Percentiles rank a stretch among this genome's conserved stretches.
phyloP scores from a whole-genome alignment of 2,888 invertebrate genomes.

The Stenoptilia bipunctidactyla region DNA sequence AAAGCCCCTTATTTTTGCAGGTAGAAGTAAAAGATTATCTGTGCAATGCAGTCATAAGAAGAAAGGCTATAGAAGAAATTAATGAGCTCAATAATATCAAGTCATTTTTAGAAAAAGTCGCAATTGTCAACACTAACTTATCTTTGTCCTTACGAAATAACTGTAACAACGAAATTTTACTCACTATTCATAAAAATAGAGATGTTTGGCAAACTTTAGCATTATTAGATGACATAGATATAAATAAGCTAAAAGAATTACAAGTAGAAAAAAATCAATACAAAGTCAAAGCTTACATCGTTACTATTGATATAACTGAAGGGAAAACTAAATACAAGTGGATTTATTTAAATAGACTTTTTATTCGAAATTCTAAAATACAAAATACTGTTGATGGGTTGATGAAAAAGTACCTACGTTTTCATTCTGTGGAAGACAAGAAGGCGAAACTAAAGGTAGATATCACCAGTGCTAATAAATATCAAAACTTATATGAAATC shows the following conservation, averaged over 20 bases:
- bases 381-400: slow-evolving; percentile 31
- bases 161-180: slow-evolving; percentile 64
- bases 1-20: slow-evolving; percentile 32
- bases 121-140: slow-evolving; percentile 74
- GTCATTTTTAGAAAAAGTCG: slow-evolving; percentile 69
- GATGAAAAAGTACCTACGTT: slow-evolving; percentile 22
- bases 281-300: slow-evolving; percentile 61
- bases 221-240: slow-evolving; percentile 34
- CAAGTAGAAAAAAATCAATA: slow-evolving; percentile 53
- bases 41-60: slow-evolving; percentile 73
- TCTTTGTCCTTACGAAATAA: slow-evolving; percentile 81
- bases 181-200: slow-evolving; percentile 70
- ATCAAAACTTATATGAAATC: no score
- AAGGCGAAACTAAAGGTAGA: no score
- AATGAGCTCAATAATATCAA: slow-evolving; percentile 74
- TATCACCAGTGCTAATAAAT: no score
- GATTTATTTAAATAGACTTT: slow-evolving; percentile 76
- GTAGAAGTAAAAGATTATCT: slow-evolving; percentile 76
- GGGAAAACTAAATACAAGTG: slow-evolving; percentile 53
- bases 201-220: slow-evolving; percentile 65
- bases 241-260: slow-evolving; percentile 42
- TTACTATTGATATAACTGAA: slow-evolving; percentile 50
- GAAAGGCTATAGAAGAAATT: slow-evolving; percentile 57
- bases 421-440: no score
- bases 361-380: slow-evolving; percentile 58